phyloP scores from a whole-genome alignment of 2,113 vertebrate genomes.

The Egretta garzetta region DNA sequence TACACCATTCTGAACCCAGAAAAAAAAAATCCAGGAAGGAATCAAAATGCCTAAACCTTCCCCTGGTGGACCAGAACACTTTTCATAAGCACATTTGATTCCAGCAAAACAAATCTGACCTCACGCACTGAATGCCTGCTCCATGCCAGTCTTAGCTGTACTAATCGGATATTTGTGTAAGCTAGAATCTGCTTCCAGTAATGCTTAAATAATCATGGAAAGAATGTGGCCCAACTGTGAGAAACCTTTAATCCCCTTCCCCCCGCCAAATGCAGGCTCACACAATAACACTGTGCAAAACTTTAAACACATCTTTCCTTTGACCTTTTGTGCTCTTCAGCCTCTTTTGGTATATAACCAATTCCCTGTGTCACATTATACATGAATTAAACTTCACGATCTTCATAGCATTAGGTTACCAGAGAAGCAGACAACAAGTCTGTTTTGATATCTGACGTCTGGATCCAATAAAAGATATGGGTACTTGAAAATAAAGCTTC shows the following conservation, averaged over 20 bases:
- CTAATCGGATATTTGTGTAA: slow-evolving; percentile 43
- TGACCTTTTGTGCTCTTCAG: neutral
- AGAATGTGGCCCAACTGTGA: slow-evolving; percentile 46
- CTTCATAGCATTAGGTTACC: neutral
- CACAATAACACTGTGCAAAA: neutral
- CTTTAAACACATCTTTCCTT: neutral
- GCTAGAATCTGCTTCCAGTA: neutral
- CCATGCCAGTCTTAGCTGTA: neutral
- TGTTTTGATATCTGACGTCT: neutral
- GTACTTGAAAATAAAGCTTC: neutral
- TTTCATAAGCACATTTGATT: neutral
- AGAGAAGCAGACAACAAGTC: neutral
- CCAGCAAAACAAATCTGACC: neutral
- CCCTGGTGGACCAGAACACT: neutral
- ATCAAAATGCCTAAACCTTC: neutral
- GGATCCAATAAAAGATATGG: neutral
- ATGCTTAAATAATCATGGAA: slow-evolving; percentile 59
- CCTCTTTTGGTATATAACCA: neutral
- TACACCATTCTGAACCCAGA: neutral
- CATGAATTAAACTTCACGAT: neutral
- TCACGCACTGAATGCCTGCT: neutral
- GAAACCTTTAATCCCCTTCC: slow-evolving; percentile 38
- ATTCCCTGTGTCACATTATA: neutral
- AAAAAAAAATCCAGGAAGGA: neutral
- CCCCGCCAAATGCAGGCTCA: neutral